These are phyloP conservation scores for Pantherophis guttatus DNA, from an alignment of 2,113 vertebrate species.

Conservation along the genomic window DNA sequence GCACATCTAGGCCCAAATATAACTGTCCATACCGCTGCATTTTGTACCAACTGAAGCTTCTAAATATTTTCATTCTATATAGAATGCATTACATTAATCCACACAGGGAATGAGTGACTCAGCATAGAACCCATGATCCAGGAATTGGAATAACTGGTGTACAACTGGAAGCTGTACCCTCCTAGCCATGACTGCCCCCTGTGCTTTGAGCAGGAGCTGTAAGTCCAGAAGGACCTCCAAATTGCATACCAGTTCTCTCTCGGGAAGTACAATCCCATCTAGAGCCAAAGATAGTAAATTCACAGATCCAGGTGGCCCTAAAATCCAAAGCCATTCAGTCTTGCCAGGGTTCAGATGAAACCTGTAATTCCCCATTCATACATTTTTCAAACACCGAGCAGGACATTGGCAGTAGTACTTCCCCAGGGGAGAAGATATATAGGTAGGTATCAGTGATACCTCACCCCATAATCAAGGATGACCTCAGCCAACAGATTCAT, in stretches of 20 bases:
- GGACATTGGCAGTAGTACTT: neutral
- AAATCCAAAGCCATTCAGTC: neutral
- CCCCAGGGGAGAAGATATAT: neutral
- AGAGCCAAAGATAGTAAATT: neutral
- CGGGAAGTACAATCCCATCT: neutral
- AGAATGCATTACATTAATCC: neutral
- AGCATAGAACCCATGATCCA: neutral
- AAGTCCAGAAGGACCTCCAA: neutral
- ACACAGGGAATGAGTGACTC: neutral
- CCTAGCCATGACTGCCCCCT: neutral
- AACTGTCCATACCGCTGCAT: neutral
- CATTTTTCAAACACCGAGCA: neutral
- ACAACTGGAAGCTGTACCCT: neutral
- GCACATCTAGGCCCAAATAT: neutral
- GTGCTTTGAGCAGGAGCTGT: neutral
- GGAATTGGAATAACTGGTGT: neutral
- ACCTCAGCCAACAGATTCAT: neutral
- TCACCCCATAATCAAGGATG: neutral
- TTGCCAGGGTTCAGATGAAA: neutral
- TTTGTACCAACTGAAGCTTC: neutral
- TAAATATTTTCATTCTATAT: neutral
- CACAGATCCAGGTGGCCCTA: neutral
- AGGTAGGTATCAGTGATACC: neutral
- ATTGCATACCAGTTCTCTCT: neutral
- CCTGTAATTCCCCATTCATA: neutral